Conservation (phyloP, 2,888 invertebrate species). For the Acronicta leporina region DNA sequence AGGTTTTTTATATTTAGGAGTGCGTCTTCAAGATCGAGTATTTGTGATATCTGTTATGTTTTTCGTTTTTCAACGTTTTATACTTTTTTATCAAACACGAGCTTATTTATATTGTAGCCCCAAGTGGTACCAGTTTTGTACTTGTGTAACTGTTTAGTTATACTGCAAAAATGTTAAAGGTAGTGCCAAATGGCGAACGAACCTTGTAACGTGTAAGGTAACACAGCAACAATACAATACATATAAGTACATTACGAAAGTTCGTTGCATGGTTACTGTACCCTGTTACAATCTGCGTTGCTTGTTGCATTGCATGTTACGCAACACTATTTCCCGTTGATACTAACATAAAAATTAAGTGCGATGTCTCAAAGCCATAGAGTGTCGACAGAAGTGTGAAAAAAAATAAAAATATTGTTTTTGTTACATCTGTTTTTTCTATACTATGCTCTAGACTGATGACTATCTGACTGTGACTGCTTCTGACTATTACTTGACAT, state of each 20-base stretch:
- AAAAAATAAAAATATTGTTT: conserved; percentile 75
- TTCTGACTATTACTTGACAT: conserved; percentile 76
- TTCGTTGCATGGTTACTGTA: conserved; percentile 9
- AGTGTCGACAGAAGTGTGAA: conserved; percentile 70
- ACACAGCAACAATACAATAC: conserved; percentile 25
- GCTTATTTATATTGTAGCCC: conserved; percentile 59
- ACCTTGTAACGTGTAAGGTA: conserved; percentile 49
- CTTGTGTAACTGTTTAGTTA: conserved; percentile 64
- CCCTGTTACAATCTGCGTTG: conserved; percentile 28
- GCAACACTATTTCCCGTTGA: conserved; percentile 28
- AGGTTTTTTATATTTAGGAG: conserved; percentile 49
- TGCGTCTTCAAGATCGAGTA: conserved; percentile 49
- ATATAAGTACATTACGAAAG: neutral
- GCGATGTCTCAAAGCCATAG: conserved; percentile 80
- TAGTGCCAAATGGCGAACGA: conserved; percentile 48
- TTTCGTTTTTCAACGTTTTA: conserved; percentile 58
- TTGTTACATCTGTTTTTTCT: conserved; percentile 67
- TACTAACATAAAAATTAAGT: conserved; percentile 72
- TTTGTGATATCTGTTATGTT: conserved; percentile 56
- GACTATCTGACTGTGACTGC: conserved; percentile 58
- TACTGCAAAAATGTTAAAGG: conserved; percentile 68
- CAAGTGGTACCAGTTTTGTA: conserved; percentile 67
- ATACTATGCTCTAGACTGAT: conserved; percentile 41
- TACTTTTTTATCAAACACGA: conserved; percentile 64
- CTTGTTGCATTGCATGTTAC: conserved; percentile 45